Evolutionary conservation across 2,113 vertebrate genomes (phyloP).

Genomic region (Onychostruthus taczanowskii): DNA sequence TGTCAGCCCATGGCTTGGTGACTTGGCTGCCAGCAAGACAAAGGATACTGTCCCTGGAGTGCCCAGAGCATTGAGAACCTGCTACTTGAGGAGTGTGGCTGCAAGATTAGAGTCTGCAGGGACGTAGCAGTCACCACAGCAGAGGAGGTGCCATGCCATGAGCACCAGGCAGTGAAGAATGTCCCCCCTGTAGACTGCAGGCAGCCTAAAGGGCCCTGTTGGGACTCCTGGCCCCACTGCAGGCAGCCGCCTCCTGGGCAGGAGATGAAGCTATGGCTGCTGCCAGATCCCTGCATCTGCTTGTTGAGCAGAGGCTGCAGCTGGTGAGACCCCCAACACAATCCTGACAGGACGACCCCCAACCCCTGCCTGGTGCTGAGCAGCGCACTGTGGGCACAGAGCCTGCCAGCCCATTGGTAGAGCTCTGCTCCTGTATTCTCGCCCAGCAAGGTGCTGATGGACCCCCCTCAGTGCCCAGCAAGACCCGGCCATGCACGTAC

Average conservation of each 20-base stretch:
- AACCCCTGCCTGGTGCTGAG: background rate
- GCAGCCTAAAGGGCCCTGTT: background rate
- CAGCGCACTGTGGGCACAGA: rapidly evolving
- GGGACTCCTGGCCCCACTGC: background rate
- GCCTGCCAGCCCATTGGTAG: background rate
- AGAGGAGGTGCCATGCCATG: rapidly evolving
- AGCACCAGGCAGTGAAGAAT: background rate
- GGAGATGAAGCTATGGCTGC: background rate
- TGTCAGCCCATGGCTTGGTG: rapidly evolving
- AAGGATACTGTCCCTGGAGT: background rate
- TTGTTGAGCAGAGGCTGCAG: background rate
- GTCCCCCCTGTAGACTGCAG: background rate
- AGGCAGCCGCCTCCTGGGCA: background rate
- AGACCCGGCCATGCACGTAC: rapidly evolving
- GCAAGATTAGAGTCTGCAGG: background rate
- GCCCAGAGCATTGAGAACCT: background rate
- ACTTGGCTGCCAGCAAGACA: background rate
- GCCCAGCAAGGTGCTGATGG: background rate
- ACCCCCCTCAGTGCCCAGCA: rapidly evolving
- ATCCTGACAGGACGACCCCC: background rate
- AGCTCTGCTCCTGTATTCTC: background rate
- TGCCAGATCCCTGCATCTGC: background rate
- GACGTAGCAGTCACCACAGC: background rate
- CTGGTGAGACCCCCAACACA: background rate
- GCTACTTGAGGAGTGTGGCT: rapidly evolving